A percentile compares a stretch with the other conserved stretches of the same genome.
Evolutionary conservation across 1,140 invertebrate species (phyloP).

Genomic region (Spodoptera litura): DNA sequence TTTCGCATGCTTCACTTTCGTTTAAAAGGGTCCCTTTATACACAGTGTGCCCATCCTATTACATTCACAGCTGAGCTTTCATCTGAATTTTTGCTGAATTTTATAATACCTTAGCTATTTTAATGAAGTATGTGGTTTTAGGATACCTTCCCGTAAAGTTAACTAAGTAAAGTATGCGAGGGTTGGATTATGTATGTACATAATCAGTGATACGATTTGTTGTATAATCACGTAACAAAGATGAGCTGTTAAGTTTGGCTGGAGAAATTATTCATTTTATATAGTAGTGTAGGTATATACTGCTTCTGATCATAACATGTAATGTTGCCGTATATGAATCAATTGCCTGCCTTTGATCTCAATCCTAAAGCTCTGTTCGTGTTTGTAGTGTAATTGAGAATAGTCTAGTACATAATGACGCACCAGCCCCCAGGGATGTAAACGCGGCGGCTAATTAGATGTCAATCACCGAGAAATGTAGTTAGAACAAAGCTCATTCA

Average conservation of each 20-base stretch:
- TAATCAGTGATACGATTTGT: neutral
- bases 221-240: neutral
- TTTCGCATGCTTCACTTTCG: slow-evolving; percentile 82
- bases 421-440: slow-evolving; percentile 1
- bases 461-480: slow-evolving; percentile 32
- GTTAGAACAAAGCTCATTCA: slow-evolving; percentile 13
- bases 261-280: neutral
- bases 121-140: slow-evolving; percentile 41
- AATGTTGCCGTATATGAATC: neutral
- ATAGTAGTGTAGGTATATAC: neutral
- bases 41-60: slow-evolving; percentile 61
- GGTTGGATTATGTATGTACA: slow-evolving; percentile 5
- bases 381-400: slow-evolving; percentile 24
- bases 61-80: slow-evolving; percentile 55
- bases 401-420: slow-evolving; percentile 13
- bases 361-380: neutral
- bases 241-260: neutral
- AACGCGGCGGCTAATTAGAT: slow-evolving; percentile 21
- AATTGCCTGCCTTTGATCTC: neutral
- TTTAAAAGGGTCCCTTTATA: slow-evolving; percentile 78
- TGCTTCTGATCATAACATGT: slow-evolving; percentile 6
- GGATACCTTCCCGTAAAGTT: slow-evolving; percentile 6
- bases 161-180: neutral
- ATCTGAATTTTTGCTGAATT: slow-evolving; percentile 52
- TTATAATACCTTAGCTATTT: slow-evolving; percentile 42